These are phyloP conservation scores for Anisognathus igniventris DNA, from an alignment of 2,797 vertebrate species.

Conservation along the genomic window DNA sequence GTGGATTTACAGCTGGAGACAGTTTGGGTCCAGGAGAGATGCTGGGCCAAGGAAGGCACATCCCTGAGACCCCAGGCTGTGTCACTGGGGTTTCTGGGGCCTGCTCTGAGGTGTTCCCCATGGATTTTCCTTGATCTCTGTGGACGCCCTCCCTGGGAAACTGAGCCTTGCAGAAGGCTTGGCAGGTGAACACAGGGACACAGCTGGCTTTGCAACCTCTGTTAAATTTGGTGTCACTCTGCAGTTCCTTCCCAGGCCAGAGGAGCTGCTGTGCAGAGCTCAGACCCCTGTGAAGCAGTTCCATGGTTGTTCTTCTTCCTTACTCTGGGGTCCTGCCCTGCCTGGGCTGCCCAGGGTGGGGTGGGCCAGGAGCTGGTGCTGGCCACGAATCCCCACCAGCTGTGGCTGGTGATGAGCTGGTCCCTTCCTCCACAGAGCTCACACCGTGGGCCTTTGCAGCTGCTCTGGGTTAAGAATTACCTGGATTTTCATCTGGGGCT, in stretches of 20 bases:
- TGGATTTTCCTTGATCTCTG: neutral
- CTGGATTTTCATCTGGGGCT: neutral
- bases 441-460: rapidly evolving
- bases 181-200: neutral
- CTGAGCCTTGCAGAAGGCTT: neutral
- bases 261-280: neutral
- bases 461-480: neutral
- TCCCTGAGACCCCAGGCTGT: neutral
- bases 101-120: neutral
- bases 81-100: neutral
- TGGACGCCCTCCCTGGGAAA: neutral
- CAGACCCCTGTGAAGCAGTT: neutral
- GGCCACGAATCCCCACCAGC: neutral
- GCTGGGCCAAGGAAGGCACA: neutral
- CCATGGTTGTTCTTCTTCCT: neutral
- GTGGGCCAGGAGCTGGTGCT: neutral
- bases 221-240: neutral
- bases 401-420: neutral
- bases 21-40: neutral
- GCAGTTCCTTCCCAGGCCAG: neutral
- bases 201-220: neutral
- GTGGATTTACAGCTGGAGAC: neutral
- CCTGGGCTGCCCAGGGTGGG: neutral
- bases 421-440: neutral
- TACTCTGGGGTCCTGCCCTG: neutral